These are phyloP conservation scores for Dasypus novemcinctus DNA, from an alignment of 2,113 vertebrate species.

Conservation along the genomic window DNA sequence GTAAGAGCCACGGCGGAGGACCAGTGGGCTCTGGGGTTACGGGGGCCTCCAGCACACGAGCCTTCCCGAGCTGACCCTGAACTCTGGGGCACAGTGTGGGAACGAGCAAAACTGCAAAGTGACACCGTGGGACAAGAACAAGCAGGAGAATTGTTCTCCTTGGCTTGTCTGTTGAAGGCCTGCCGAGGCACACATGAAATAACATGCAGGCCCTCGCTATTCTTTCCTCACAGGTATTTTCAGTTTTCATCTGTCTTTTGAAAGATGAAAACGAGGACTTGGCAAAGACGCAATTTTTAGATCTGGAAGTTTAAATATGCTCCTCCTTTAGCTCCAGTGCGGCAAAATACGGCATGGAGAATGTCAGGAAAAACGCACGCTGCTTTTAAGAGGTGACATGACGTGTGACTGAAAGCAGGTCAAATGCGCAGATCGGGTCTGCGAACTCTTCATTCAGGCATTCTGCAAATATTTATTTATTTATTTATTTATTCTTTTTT, in stretches of 20 bases:
- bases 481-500: no score
- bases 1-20: background rate
- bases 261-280: slow-evolving; percentile 53
- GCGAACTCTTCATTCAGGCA: background rate
- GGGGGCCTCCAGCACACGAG: background rate
- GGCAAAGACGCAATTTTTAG: slow-evolving; percentile 25
- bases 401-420: background rate
- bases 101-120: background rate
- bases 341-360: background rate
- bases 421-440: background rate
- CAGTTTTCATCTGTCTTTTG: slow-evolving; percentile 53
- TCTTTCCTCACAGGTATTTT: slow-evolving; percentile 27
- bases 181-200: background rate
- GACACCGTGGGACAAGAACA: background rate
- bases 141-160: background rate
- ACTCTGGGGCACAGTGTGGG: background rate
- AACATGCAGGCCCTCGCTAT: background rate
- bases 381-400: background rate
- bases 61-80: background rate
- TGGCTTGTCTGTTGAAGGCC: background rate
- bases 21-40: background rate
- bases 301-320: slow-evolving; percentile 18
- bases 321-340: slow-evolving; percentile 5
- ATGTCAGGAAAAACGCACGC: background rate
- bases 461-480: background rate